Base-by-base conservation (phyloP, 1,140 invertebrate species). In the Drosophila funebris region DNA sequence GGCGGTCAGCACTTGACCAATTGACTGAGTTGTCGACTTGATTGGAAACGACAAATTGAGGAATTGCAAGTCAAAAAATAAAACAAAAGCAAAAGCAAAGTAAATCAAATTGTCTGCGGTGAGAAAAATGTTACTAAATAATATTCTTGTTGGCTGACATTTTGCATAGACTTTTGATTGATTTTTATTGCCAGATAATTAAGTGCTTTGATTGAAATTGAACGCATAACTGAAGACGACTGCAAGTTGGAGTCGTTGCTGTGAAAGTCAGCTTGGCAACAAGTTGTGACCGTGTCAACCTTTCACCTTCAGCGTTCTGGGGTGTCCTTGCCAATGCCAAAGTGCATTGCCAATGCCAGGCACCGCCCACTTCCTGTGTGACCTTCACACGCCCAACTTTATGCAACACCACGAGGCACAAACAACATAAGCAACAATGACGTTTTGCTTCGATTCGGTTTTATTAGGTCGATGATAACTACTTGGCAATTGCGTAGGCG, bases 401-500 rank as follows among this genome's bases (percentile, higher is more conserved):
- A 78, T 87, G 74, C 82, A 78, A 67, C 62, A 77, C 46, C 44
- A 37, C 37, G 20, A 54, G n/a, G 29, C n/a, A 33, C n/a, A 4
- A 66, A 37, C n/a, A 37, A 14, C 6, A 36, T 13, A 1, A n/a
- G 14, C 50, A 76, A 63, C 61, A 54, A 60, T 84, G 80, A 85
- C 81, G 82, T 87, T 78, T 84, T 73, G 56, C 39, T 73, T 73
- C 11, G 33, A 11, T 36, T 36, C 33, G 33, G 13, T 36, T 13
- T 87, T 87, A 87, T 87, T 87, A 82, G 76, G 82, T 87, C 82
- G 82, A 87, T 87, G 79, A 80, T 72, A 68, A 33, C 33, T 52
- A 33, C 33, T 52, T 46, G 54, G 37, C 20, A 37, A 54, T 50
- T 73, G 64, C 64, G 66, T 73, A 73, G 54, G 62, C 16, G 16